A percentile compares a stretch with the other conserved stretches of the same genome.
phyloP scores from a whole-genome alignment of 2,888 invertebrate genomes.

The Eristalis tenax region DNA sequence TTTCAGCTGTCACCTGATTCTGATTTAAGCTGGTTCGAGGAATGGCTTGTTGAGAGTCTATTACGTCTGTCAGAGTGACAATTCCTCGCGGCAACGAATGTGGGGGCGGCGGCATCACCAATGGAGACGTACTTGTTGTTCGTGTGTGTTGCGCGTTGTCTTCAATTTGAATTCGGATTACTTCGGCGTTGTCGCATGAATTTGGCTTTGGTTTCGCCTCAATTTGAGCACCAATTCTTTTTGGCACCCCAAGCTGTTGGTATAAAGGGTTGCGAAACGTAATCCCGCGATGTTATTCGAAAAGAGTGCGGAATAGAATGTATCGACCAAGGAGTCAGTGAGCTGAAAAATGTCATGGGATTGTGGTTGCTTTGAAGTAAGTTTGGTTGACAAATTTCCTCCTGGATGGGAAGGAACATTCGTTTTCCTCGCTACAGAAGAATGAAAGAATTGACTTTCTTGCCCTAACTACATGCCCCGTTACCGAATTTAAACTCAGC shows the following conservation, averaged over 20 bases:
- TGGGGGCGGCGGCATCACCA: background rate
- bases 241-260: background rate
- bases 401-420: background rate
- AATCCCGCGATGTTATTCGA: background rate
- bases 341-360: background rate
- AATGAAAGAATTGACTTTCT: no score
- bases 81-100: background rate
- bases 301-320: background rate
- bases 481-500: no score
- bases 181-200: background rate
- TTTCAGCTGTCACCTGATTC: constrained; percentile 49
- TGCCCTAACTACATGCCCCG: no score
- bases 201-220: background rate
- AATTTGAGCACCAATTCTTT: background rate
- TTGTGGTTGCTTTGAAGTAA: background rate
- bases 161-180: background rate
- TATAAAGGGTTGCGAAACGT: background rate
- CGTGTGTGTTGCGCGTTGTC: background rate
- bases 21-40: constrained; percentile 42
- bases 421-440: background rate
- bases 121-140: background rate
- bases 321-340: background rate
- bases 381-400: background rate
- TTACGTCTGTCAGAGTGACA: constrained; percentile 43
- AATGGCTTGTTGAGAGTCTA: constrained; percentile 36